Base-by-base conservation (phyloP, 2,113 vertebrate species). In the Alosa alosa region DNA sequence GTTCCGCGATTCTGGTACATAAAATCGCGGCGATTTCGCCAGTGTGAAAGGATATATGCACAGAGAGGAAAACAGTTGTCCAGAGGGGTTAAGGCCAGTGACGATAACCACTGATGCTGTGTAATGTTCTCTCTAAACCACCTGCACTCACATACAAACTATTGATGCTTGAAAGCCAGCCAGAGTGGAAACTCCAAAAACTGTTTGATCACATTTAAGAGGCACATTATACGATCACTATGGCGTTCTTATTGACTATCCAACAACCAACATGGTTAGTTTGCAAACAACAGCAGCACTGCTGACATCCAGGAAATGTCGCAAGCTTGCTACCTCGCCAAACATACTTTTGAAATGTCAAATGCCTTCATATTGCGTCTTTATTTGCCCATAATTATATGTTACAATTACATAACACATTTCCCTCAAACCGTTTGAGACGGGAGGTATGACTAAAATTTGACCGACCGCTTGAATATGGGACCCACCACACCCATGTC, bases 141-240 rank as follows among this genome's bases (percentile, higher is more conserved):
- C 72, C 72, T 78, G 72, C 39, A 41, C 15, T 78, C 72, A 78
- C 72, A 78, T 25, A 78, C 55, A 60, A 20, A 78, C 72, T 41
- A 78, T 39, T 31, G n/a, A 68, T 78, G 4, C 72, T 78, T 39
- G 11, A 78, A 39, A 31, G 64, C 13, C 7, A 68, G 64, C 10
- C 9, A 68, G 13, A 68, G 10, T 31, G 25, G 64, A 68, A 25
- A 31, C 31, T 31, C 31, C 31, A 31, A 68, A 31, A 6, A 9
- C 10, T 25, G n/a, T 68, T 25, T 68, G 64, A 68, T 31, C 22
- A 31, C 9, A 68, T 31, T 68, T 10, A 22, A 60, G 55, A 60
- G 55, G 18, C 4, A 31, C 31, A 31, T 31, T 31, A 31, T 31
- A 31, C 0, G 31, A 31, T 31, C 31, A 60, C 10, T 68, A 68